phyloP scores from a whole-genome alignment of 2,113 vertebrate genomes.

The Erythrolamprus reginae region DNA sequence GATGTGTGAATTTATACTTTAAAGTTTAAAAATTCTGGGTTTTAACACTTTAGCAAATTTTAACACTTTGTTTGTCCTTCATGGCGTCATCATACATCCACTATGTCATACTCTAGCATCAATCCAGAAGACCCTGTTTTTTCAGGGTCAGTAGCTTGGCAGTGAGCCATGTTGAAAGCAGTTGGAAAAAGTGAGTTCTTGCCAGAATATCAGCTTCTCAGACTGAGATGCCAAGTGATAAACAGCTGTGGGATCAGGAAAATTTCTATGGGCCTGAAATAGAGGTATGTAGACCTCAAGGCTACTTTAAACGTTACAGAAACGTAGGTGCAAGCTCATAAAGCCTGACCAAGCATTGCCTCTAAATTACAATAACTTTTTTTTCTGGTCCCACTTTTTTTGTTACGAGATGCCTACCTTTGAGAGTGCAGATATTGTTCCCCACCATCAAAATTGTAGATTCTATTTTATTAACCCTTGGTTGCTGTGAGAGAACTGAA shows the following conservation, averaged over 20 bases:
- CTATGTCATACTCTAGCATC: background rate
- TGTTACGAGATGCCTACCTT: background rate
- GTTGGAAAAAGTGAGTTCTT: background rate
- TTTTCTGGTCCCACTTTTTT: background rate
- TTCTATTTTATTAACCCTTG: background rate
- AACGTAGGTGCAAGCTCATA: background rate
- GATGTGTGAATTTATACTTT: conserved; percentile 3
- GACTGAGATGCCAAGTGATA: background rate
- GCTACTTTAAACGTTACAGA: background rate
- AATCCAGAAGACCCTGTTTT: background rate
- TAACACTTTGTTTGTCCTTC: background rate
- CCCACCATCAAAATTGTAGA: background rate
- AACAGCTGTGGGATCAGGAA: background rate
- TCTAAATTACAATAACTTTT: background rate
- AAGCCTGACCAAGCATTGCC: background rate
- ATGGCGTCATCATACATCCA: background rate
- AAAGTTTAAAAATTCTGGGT: background rate
- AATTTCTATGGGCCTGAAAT: background rate
- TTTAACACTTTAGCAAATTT: background rate
- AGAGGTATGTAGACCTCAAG: background rate
- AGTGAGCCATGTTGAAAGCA: background rate
- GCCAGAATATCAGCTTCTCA: background rate
- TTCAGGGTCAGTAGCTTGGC: background rate
- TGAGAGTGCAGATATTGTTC: background rate
- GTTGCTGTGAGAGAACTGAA: background rate